phyloP scores from a whole-genome alignment of 2,797 vertebrate genomes.

The Leptoclinus maculatus region DNA sequence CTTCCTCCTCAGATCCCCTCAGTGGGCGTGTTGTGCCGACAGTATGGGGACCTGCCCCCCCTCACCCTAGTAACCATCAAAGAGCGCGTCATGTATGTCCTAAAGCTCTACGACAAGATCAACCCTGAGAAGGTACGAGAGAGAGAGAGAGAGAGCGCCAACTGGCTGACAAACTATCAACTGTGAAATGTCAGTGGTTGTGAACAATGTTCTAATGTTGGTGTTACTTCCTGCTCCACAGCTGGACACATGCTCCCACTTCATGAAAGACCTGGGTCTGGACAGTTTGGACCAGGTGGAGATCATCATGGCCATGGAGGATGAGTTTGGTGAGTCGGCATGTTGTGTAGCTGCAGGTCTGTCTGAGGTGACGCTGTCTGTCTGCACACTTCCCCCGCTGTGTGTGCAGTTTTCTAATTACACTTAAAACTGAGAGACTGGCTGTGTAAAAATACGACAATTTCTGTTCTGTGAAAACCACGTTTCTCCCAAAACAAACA shows the following conservation, averaged over 20 bases:
- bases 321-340: constrained; percentile 91
- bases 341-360: background rate
- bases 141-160: constrained; percentile 13
- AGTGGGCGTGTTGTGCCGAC: constrained; percentile 76
- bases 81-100: constrained; percentile 91
- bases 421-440: background rate
- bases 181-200: background rate
- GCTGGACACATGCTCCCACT: constrained; percentile 90
- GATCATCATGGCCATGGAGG: constrained; percentile 99
- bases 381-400: no score
- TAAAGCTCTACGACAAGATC: constrained; percentile 95
- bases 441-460: background rate
- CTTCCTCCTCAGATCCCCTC: constrained; percentile 70
- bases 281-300: constrained; percentile 99
- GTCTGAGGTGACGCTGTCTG: background rate
- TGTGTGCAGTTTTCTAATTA: background rate
- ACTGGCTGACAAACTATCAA: background rate
- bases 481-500: background rate
- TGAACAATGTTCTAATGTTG: background rate
- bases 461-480: background rate
- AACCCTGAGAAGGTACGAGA: constrained; percentile 87
- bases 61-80: constrained; percentile 87
- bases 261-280: constrained; percentile 96
- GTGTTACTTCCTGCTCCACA: constrained; percentile 52
- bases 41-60: constrained; percentile 86